These are phyloP conservation scores for Maccullochella peelii DNA, from an alignment of 2,113 vertebrate genomes.

Conservation along the genomic window DNA sequence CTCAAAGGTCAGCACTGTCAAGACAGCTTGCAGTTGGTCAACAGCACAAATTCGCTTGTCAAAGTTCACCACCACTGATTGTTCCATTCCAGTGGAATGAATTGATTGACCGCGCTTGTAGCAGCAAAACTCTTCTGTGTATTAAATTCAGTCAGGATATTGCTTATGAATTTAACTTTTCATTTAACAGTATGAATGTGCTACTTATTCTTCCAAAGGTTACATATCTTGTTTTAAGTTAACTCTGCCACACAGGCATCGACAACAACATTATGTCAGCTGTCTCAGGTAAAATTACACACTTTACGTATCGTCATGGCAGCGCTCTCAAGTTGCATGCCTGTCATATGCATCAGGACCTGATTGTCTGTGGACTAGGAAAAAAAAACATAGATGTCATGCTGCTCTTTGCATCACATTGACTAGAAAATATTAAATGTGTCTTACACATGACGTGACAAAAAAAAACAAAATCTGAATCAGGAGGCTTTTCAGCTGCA, in stretches of 20 bases:
- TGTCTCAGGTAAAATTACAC: conserved; percentile 35
- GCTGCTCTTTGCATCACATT: conserved; percentile 37
- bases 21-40: conserved; percentile 13
- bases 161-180: not conserved
- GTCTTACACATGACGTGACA: conserved; percentile 52
- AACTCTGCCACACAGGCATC: not conserved
- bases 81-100: not conserved
- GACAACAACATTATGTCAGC: conserved; percentile 37
- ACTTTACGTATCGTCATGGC: conserved; percentile 10
- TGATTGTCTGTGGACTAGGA: conserved; percentile 8
- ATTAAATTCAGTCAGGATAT: not conserved
- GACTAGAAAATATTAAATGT: conserved; percentile 52
- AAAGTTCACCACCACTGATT: not conserved
- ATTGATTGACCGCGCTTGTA: not conserved
- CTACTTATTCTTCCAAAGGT: not conserved
- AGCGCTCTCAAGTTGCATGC: conserved; percentile 16
- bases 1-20: not conserved
- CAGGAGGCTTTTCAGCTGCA: conserved; percentile 44
- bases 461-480: conserved; percentile 31
- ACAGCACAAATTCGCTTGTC: not conserved
- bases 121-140: not conserved
- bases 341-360: conserved; percentile 23
- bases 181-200: conserved; percentile 6
- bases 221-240: not conserved
- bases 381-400: conserved; percentile 1